Evolutionary conservation across 1,140 invertebrate genomes (phyloP).

Genomic region (Macrosteles quadrilineatus): DNA sequence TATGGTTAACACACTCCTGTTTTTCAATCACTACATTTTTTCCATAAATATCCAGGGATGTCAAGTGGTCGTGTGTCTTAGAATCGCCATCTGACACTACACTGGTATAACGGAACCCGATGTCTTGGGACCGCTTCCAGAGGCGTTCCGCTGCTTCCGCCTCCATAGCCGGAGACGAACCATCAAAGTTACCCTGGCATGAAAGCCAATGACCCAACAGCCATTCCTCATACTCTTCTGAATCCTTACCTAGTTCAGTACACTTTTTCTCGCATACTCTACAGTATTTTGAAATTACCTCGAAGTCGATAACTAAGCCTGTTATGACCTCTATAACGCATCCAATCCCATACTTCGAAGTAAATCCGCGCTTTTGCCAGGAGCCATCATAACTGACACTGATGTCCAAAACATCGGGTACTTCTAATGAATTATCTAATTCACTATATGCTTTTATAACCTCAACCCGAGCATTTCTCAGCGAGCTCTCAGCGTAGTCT

Average conservation of each 20-base stretch:
- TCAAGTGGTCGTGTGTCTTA: conserved; percentile 39
- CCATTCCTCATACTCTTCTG: conserved; percentile 33
- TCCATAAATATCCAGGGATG: conserved; percentile 38
- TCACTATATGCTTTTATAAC: too few relatives aligned
- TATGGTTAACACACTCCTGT: conserved; percentile 45
- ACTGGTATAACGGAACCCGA: conserved; percentile 40
- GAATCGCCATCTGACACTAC: conserved; percentile 44
- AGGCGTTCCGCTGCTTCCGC: conserved; percentile 38
- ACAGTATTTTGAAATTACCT: conserved; percentile 9
- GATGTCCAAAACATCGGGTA: too few relatives aligned
- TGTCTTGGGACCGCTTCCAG: conserved; percentile 40
- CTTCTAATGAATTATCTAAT: too few relatives aligned
- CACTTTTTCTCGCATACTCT: neutral
- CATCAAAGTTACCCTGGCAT: conserved; percentile 35
- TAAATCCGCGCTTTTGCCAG: conserved; percentile 1
- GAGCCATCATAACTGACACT: neutral
- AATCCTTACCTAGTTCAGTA: neutral
- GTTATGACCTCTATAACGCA: conserved; percentile 12
- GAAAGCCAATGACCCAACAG: conserved; percentile 33
- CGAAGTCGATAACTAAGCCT: conserved; percentile 8
- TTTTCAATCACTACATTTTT: conserved; percentile 35
- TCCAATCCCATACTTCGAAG: conserved; percentile 11
- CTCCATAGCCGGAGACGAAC: conserved; percentile 41
- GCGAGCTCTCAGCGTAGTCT: too few relatives aligned
- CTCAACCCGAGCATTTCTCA: too few relatives aligned